These are phyloP conservation scores for Caradrina kadenii DNA, from an alignment of 2,888 invertebrate genomes.

Conservation along the genomic window DNA sequence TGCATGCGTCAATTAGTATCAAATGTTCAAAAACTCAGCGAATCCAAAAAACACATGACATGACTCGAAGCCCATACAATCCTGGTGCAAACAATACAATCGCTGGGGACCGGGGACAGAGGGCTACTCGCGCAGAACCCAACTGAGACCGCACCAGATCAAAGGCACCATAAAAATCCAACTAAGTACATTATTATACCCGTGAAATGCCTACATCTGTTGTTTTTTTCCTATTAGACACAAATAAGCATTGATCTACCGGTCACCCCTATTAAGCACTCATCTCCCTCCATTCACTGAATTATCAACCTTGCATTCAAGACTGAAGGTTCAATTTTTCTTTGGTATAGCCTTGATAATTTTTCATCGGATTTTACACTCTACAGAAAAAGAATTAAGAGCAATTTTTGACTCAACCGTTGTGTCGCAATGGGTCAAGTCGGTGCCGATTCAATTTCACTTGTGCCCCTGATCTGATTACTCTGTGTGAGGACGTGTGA, in stretches of 20 bases:
- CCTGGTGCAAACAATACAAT: constrained; percentile 54
- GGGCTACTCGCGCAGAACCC: constrained; percentile 55
- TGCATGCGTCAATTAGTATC: not conserved
- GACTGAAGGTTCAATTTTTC: not conserved
- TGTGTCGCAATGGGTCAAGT: constrained; percentile 79
- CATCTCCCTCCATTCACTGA: constrained; percentile 17
- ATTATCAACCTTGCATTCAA: constrained; percentile 34
- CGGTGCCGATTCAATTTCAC: constrained; percentile 87
- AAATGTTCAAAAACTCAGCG: constrained; percentile 19
- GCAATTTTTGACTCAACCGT: constrained; percentile 34
- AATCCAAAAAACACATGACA: constrained; percentile 28
- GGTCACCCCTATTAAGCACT: constrained; percentile 74
- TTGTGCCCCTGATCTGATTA: constrained; percentile 87
- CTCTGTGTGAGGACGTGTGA: constrained; percentile 79
- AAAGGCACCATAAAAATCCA: constrained; percentile 87
- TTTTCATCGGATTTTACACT: constrained; percentile 48
- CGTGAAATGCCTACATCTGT: constrained; percentile 90
- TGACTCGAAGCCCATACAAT: constrained; percentile 29
- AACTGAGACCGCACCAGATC: constrained; percentile 79
- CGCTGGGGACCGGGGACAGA: constrained; percentile 44
- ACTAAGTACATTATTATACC: constrained; percentile 89
- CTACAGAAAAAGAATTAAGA: constrained; percentile 40
- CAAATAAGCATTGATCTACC: constrained; percentile 87
- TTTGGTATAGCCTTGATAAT: not conserved
- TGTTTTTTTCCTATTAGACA: constrained; percentile 89